Base-by-base conservation (phyloP, 1,140 invertebrate genomes). In the Goniozus legneri region DNA sequence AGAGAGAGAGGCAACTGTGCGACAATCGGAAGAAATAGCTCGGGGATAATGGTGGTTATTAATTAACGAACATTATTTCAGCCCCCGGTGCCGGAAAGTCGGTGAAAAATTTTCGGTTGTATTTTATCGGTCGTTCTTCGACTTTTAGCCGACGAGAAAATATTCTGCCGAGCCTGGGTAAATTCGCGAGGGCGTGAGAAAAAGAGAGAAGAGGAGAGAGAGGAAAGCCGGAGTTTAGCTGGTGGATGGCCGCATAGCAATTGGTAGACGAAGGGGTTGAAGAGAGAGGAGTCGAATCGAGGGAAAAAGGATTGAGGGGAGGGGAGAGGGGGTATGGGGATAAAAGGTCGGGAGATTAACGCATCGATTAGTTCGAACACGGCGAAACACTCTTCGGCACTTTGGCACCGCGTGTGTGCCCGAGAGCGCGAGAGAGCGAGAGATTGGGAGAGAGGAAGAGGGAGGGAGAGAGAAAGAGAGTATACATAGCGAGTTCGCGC, bases 291-390 rank as follows among this genome's bases (percentile, higher is more conserved):
- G n/a, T n/a, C n/a, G n/a, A 47, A 35, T 37, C 21, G 44, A 10
- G 32, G n/a, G 7, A 34, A 19, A 16, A 10, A 20, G 21, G 22
- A 43, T 46, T 43, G 30, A 19, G 38, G 13, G n/a, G 3, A 37
- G 45, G 47, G 46, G 40, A 54, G 37, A 44, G 36, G 54, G 46
- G 47, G 54, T 47, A 54, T 38, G 44, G 50, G 57, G 50, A 59
- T 60, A 51, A 65, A 66, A 64, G 65, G 64, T 61, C 60, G 55
- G 56, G 56, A 62, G 67, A 70, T 69, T 70, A 68, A 67, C 66
- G 60, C 63, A 65, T 67, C 61, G 69, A 67, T 69, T 70, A 65
- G 67, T 65, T 63, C 50, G 56, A 65, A 68, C 65, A 62, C 54
- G 59, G 54, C 53, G 59, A 67, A 58, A 67, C 63, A 70, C 64